Conservation (phyloP, 2,113 vertebrate species). For the Tachycineta bicolor region DNA sequence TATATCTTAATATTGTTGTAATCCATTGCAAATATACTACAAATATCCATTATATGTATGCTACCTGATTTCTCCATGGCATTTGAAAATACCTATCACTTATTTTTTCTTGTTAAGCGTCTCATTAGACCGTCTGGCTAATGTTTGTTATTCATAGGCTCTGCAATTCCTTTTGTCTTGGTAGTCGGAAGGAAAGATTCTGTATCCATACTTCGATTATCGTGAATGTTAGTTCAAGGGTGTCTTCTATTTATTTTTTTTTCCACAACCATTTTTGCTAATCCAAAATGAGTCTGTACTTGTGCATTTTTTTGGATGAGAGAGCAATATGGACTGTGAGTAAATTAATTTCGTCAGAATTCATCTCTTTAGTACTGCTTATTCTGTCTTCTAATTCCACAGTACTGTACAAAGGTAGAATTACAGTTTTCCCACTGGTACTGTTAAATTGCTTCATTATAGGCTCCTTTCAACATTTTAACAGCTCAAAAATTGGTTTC, state of each 20-base stretch:
- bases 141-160: not conserved
- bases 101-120: not conserved
- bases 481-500: not conserved
- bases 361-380: not conserved
- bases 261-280: not conserved
- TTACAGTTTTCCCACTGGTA: slow-evolving; percentile 40
- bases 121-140: not conserved
- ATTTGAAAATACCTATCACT: not conserved
- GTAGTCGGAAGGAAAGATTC: not conserved
- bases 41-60: not conserved
- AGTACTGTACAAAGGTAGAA: slow-evolving; percentile 21
- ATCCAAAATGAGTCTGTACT: not conserved
- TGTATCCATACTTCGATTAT: not conserved
- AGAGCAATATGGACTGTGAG: not conserved
- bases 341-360: not conserved
- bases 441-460: slow-evolving; percentile 46
- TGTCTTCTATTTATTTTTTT: not conserved
- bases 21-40: not conserved
- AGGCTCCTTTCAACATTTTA: slow-evolving; percentile 26
- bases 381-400: slow-evolving; percentile 25
- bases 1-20: not conserved
- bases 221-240: not conserved
- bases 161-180: not conserved
- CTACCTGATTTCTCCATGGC: not conserved
- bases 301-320: not conserved